A percentile compares a stretch with the other conserved stretches of the same genome.
Evolutionary conservation across 2,113 vertebrate genomes (phyloP).

Genomic region (Eclectus roratus): DNA sequence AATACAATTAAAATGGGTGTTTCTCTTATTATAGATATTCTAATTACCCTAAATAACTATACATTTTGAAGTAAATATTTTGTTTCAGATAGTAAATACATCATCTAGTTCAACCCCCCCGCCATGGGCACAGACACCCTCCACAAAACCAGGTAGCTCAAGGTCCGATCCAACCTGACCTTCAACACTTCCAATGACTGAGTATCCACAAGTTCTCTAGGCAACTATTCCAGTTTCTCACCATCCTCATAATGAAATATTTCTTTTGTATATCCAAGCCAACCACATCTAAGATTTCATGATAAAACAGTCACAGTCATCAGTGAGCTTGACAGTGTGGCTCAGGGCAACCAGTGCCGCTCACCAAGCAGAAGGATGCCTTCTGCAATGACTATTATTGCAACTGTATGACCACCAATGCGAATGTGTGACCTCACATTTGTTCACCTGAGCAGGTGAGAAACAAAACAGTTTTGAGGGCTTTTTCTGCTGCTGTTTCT

Average conservation of each 20-base stretch:
- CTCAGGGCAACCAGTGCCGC: neutral
- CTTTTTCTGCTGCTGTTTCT: neutral
- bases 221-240: neutral
- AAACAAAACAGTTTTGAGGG: neutral
- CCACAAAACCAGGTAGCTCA: neutral
- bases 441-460: neutral
- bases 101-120: neutral
- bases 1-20: neutral
- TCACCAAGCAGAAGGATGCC: neutral
- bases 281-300: neutral
- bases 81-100: neutral
- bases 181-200: neutral
- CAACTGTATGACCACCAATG: neutral
- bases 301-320: neutral
- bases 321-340: neutral
- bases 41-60: neutral
- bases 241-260: neutral
- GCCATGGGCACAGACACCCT: neutral
- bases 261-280: neutral
- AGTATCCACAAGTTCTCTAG: neutral
- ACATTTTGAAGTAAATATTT: neutral
- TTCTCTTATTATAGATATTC: neutral
- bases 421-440: neutral
- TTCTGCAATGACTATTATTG: neutral
- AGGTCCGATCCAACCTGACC: neutral